Percentiles rank a stretch among this genome's conserved stretches.
phyloP scores from a whole-genome alignment of 2,888 invertebrate species.

The Prionchulus punctatus region DNA sequence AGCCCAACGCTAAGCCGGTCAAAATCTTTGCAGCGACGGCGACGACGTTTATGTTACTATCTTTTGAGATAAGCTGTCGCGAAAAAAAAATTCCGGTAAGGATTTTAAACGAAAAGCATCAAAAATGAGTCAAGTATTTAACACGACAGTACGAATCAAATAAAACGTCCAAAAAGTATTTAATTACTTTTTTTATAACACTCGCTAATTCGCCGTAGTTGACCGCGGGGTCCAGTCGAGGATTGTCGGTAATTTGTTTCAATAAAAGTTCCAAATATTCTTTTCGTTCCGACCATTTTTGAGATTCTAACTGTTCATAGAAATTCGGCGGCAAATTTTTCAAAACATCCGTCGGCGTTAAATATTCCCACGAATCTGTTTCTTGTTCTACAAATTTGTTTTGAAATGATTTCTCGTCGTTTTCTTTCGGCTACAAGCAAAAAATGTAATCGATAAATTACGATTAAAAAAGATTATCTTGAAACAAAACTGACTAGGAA shows the following conservation, averaged over 20 bases:
- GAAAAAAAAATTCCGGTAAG: constrained; percentile 18
- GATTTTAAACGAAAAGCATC: not conserved
- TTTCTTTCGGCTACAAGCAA: too few relatives aligned
- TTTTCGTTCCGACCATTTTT: constrained; percentile 93
- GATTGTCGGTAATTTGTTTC: constrained; percentile 53
- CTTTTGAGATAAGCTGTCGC: constrained; percentile 78
- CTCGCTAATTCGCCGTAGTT: constrained; percentile 79
- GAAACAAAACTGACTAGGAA: too few relatives aligned
- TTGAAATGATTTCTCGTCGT: too few relatives aligned
- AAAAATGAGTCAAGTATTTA: too few relatives aligned
- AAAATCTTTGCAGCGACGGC: constrained; percentile 68
- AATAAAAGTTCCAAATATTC: constrained; percentile 71
- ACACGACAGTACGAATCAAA: not conserved
- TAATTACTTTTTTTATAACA: constrained; percentile 67
- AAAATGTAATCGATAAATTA: too few relatives aligned
- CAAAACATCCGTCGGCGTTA: constrained; percentile 75
- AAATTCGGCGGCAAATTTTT: constrained; percentile 93
- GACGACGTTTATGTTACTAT: constrained; percentile 82
- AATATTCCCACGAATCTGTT: constrained; percentile 72
- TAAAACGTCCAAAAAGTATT: too few relatives aligned
- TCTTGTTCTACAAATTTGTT: too few relatives aligned
- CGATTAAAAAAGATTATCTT: too few relatives aligned
- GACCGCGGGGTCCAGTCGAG: constrained; percentile 63
- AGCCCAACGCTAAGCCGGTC: constrained; percentile 60
- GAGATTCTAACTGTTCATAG: constrained; percentile 77